Conservation (phyloP, 1,140 invertebrate genomes). For the Drosophila ogumai region DNA sequence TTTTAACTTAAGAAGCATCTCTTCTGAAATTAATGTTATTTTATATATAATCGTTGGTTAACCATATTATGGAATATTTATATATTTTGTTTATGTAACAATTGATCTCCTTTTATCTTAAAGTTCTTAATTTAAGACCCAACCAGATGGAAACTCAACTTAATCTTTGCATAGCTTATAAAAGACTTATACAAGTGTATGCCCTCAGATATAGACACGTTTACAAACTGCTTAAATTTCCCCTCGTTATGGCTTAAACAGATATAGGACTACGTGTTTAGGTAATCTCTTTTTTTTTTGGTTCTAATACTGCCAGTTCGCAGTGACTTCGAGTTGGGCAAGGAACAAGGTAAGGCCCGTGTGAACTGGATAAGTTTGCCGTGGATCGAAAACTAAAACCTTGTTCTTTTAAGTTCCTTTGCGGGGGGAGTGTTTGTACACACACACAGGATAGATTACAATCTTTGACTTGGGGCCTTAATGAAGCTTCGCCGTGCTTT, state of each 20-base stretch:
- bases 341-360: not conserved
- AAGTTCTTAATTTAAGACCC: not conserved
- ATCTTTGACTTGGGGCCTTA: conserved; percentile 45
- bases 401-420: conserved; percentile 3
- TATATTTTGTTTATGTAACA: too few relatives aligned
- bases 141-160: not conserved
- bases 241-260: not conserved
- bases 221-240: too few relatives aligned
- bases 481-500: conserved; percentile 52
- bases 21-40: too few relatives aligned
- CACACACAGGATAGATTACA: conserved; percentile 37
- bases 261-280: conserved; percentile 4
- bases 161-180: not conserved
- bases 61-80: too few relatives aligned
- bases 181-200: not conserved
- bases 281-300: conserved; percentile 1
- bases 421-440: not conserved
- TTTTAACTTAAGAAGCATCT: too few relatives aligned
- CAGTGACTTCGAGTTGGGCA: not conserved
- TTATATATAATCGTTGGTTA: too few relatives aligned
- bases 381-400: conserved; percentile 7
- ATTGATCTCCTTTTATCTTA: not conserved
- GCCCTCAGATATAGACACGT: not conserved
- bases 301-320: not conserved
- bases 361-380: conserved; percentile 8